A percentile compares a stretch with the other conserved stretches of the same genome.
phyloP scores from a whole-genome alignment of 1,140 invertebrate species.

The Dendrolimus punctatus region DNA sequence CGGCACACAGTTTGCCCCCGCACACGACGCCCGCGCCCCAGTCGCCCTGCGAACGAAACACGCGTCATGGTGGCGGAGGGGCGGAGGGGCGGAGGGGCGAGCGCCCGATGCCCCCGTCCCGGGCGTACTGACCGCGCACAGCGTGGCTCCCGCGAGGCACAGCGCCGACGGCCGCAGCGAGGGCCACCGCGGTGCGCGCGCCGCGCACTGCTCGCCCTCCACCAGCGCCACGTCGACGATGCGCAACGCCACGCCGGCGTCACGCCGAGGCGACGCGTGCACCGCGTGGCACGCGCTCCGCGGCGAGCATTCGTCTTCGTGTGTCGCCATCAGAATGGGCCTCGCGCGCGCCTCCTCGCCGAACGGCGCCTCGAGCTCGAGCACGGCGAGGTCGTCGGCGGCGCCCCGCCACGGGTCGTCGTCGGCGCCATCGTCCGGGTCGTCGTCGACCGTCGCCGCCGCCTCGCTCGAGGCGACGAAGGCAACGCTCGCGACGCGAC shows the following conservation, averaged over 20 bases:
- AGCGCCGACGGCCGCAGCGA: slow-evolving; percentile 10
- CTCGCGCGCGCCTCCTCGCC: slow-evolving; percentile 22
- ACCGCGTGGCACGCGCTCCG: slow-evolving; percentile 25
- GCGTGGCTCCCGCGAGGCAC: slow-evolving; percentile 8
- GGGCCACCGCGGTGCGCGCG: slow-evolving; percentile 18
- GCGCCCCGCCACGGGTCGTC: slow-evolving; percentile 14
- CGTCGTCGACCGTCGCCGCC: slow-evolving; percentile 14
- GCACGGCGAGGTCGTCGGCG: slow-evolving; percentile 28
- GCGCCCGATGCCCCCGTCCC: not conserved
- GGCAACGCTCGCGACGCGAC: slow-evolving; percentile 14
- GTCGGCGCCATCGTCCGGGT: slow-evolving; percentile 1
- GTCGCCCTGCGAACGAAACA: slow-evolving; percentile 24
- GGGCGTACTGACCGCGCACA: slow-evolving; percentile 7
- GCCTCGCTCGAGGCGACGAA: slow-evolving; percentile 6
- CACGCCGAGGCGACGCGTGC: slow-evolving; percentile 13
- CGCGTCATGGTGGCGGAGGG: not conserved
- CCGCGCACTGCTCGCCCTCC: slow-evolving; percentile 14
- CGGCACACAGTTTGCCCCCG: slow-evolving; percentile 43
- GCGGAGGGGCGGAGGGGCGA: not conserved
- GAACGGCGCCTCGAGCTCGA: slow-evolving; percentile 41
- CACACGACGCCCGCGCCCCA: slow-evolving; percentile 47
- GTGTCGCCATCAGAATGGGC: slow-evolving; percentile 35
- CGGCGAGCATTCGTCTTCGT: slow-evolving; percentile 18
- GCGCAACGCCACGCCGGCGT: slow-evolving; percentile 19
- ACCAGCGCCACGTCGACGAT: slow-evolving; percentile 22